Evolutionary conservation across 2,888 invertebrate genomes (phyloP), one percentile per base, ranked within the genome.

Genomic region (Papilio protenor): DNA sequence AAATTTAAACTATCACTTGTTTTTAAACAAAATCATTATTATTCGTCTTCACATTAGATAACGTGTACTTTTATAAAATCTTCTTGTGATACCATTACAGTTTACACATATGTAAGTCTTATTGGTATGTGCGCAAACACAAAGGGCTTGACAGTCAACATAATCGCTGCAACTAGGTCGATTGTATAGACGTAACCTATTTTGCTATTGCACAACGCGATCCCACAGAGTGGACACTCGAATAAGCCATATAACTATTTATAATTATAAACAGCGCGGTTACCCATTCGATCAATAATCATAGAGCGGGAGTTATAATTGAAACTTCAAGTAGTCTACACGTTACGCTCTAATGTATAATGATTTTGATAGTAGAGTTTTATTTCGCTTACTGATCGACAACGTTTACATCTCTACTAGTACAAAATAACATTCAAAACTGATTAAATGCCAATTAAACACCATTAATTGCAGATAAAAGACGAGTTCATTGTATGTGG

Each of bases 121-220:
- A 79, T 45, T 69, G 61, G 18, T 47, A 66, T 57, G 72, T 52
- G 74, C 61, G 79, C 77, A 79, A 76, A 82, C 87, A 89, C 87
- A 89, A 88, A 87, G 87, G 86, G 85, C 84, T 81, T 79, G 80
- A 79, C 83, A 82, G 82, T 82, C 81, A 84, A 84, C 84, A 84
- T 83, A 85, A 86, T 85, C 82, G 85, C 78, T 82, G 84, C 84
- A 91, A 87, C 85, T 90, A 83, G 89, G 89, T 86, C 88, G 86
- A 81, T 84, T 80, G 86, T 87, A 87, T 89, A 86, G 86, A 86
- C 86, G 85, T 89, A 90, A 90, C 89, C 90, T 88, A 92, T 92
- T 90, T 88, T 82, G 83, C 82, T 83, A 85, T 91, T 91, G 89
- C 90, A 88, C 89, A 92, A 92, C 86, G 84, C 83, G 84, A 83